Evolutionary conservation across 2,888 invertebrate genomes (phyloP).

Genomic region (Plebejus argus): DNA sequence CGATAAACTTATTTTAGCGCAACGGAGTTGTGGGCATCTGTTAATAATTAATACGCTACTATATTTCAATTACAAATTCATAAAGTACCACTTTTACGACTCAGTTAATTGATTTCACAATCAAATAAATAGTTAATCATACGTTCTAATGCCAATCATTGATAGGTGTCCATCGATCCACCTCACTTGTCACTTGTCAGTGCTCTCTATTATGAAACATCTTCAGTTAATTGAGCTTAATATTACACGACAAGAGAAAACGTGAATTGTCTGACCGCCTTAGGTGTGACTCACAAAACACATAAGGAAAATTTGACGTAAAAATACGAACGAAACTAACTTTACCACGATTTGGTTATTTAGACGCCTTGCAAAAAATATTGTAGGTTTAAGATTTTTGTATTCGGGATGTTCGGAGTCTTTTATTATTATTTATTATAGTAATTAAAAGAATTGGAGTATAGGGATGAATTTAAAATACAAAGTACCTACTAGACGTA

Average conservation of each 20-base stretch:
- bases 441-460: too few species aligned
- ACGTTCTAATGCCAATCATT: background rate
- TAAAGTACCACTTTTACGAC: background rate
- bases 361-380: background rate
- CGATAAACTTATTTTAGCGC: too few species aligned
- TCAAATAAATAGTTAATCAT: slow-evolving; percentile 18
- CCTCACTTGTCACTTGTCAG: slow-evolving; percentile 17
- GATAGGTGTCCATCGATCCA: slow-evolving; percentile 16
- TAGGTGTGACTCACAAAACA: slow-evolving; percentile 14
- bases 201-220: slow-evolving; percentile 10
- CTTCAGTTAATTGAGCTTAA: background rate
- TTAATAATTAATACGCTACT: background rate
- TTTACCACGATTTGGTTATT: background rate
- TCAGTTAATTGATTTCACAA: background rate
- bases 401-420: background rate
- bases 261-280: slow-evolving; percentile 21
- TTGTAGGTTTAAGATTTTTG: background rate
- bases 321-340: slow-evolving; percentile 18
- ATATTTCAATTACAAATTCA: slow-evolving; percentile 1
- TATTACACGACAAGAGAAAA: slow-evolving; percentile 29
- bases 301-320: slow-evolving; percentile 3
- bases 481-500: too few species aligned
- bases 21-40: background rate
- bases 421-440: too few species aligned
- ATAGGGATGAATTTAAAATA: too few species aligned